Percentiles rank a stretch among this genome's conserved stretches.
These are phyloP conservation scores for Rhamnusium bicolor DNA, from an alignment of 2,888 invertebrate genomes.

Conservation along the genomic window DNA sequence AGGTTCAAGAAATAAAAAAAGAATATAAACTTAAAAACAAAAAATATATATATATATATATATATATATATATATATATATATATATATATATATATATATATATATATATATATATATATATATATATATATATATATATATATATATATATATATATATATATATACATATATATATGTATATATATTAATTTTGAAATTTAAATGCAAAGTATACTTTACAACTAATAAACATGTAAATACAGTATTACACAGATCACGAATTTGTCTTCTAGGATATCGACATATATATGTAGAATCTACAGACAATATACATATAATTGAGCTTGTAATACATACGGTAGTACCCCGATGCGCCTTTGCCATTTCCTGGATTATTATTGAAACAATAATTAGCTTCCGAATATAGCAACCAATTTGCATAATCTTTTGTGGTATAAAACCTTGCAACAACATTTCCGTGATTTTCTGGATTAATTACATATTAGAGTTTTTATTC, in stretches of 20 bases:
- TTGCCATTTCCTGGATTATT: conserved; percentile 30
- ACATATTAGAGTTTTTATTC: not conserved
- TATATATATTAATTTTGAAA: too few species aligned
- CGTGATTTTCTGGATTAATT: not conserved
- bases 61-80: too few species aligned
- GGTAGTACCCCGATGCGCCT: conserved; percentile 25
- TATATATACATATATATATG: too few species aligned
- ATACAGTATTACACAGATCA: conserved; percentile 22
- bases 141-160: too few species aligned
- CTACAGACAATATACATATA: conserved; percentile 27
- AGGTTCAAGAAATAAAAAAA: too few species aligned
- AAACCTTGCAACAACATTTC: not conserved
- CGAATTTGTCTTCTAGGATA: conserved; percentile 22
- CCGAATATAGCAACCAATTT: conserved; percentile 20
- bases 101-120: too few species aligned
- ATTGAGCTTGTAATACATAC: conserved; percentile 29
- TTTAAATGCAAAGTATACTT: not conserved
- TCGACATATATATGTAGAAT: conserved; percentile 18
- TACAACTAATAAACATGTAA: conserved; percentile 9
- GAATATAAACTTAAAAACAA: too few species aligned
- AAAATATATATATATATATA: too few species aligned
- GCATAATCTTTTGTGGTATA: conserved; percentile 14
- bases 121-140: too few species aligned
- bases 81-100: too few species aligned
- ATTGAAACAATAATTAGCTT: conserved; percentile 29